Base-by-base conservation (phyloP, 2,797 vertebrate genomes). In the Podargus strigoides region DNA sequence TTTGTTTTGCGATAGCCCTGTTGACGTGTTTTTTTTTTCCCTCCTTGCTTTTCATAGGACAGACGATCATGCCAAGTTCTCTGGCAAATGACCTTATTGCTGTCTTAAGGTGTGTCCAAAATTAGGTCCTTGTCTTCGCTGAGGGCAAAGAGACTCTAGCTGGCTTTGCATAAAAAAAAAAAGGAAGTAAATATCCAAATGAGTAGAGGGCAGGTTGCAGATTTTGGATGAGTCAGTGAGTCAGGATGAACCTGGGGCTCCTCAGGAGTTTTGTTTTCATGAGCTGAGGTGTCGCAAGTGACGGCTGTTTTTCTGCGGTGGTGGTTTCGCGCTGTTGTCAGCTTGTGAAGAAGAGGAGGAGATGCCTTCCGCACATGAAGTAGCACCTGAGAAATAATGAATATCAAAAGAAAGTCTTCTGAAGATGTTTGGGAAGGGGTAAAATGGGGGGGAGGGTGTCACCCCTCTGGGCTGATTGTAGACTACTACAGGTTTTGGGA, bases 51-150 rank as follows among this genome's bases (percentile, higher is more conserved):
- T 85, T 80, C 89, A 27, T 28, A 85, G 89, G 76, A 47, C 82
- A 68, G 75, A 68, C 81, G 81, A 69, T 78, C 73, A 27, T 26
- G 66, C 67, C 85, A 92, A 52, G 74, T 72, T 66, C 74, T 59
- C 44, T 4, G 2, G 80, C 69, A 42, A 17, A 55, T 92, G 86
- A 95, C 93, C 88, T 95, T 88, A 42, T 21, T 95, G 93, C 82
- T 0, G 0, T 90, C 50, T 63, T 87, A 78, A 94, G 86, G 74
- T 46, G 84, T 74, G 77, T 91, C 85, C 93, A 91, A 59, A 96
- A 93, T 93, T 88, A 94, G 79, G 88, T 56, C 53, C 85, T 89
- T 52, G 63, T 79, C 67, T 91, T 88, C 0, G 2, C 83, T 73
- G 85, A 75, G 84, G 87, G 77, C 1, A 0, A 74, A 79, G 85